Base-by-base conservation (phyloP, 2,888 invertebrate species). In the Sarcophaga carnaria region DNA sequence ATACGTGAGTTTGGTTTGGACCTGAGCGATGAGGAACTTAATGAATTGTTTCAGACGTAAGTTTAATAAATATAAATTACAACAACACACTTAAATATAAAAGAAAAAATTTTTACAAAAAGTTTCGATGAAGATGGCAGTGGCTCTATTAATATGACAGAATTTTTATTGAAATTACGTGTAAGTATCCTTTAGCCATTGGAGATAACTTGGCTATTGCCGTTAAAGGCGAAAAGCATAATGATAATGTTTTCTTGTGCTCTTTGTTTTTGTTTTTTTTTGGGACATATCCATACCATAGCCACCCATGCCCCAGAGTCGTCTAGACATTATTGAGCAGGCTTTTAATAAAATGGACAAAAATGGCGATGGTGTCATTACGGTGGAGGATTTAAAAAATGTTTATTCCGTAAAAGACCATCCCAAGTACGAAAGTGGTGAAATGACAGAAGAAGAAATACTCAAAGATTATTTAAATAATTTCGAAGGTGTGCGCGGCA, bases 291-390 rank as follows among this genome's bases (percentile, higher is more conserved):
- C 37, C 37, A 37, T 37, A 37, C 37, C 6, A 49, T 92, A 98
- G 98, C 98, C 98, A 0, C 96, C 97, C 0, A 96, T 98, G 96
- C 95, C 96, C 0, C 96, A 96, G 2, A 94, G 95, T 1, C 95
- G 98, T 17, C 94, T 95, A 83, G 95, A 95, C 79, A 95, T 97
- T 12, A 96, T 98, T 17, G 95, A 96, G 85, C 96, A 96, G 90
- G 98, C 97, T 0, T 98, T 97, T 92, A 95, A 94, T 89, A 98
- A 98, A 93, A 93, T 98, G 93, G 98, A 98, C 93, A 96, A 95
- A 93, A 96, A 96, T n/a, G 96, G 96, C 0, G 98, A 98, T 91
- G 98, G 97, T 0, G 93, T 95, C 77, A 96, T 98, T 86, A 96
- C 97, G 0, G 92, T 96, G 1, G 96, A 96, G 0, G 98, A 98